Conservation (phyloP, 2,888 invertebrate genomes). For the Cremastobaeus sp. region DNA sequence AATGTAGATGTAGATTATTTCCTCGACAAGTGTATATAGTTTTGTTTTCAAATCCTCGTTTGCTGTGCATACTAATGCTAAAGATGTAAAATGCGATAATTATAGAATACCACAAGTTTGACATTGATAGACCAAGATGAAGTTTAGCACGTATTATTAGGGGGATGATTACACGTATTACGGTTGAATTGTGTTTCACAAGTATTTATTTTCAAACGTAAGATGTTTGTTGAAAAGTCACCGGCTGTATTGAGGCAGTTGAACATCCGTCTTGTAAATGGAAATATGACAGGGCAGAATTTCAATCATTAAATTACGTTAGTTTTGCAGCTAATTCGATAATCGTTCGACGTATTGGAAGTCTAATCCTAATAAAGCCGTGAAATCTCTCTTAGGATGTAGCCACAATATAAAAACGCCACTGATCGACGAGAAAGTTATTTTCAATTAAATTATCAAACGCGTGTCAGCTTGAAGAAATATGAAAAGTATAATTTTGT, state of each 20-base stretch:
- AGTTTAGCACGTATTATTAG: constrained; percentile 19
- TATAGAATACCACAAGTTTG: constrained; percentile 34
- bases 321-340: not conserved
- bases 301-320: constrained; percentile 15
- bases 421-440: no score
- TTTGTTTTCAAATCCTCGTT: constrained; percentile 15
- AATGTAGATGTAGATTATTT: not conserved
- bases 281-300: constrained; percentile 10
- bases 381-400: constrained; percentile 21
- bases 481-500: no score
- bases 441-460: no score
- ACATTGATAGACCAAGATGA: constrained; percentile 40
- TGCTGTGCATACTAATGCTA: constrained; percentile 21
- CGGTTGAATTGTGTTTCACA: constrained; percentile 10
- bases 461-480: no score
- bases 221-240: no score
- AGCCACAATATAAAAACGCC: no score
- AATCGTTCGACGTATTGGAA: constrained; percentile 3
- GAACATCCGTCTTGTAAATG: no score
- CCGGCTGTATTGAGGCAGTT: no score
- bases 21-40: constrained; percentile 8
- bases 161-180: constrained; percentile 28
- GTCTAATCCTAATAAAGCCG: constrained; percentile 13
- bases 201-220: not conserved
- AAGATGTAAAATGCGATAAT: constrained; percentile 35